Conservation (phyloP, 2,113 vertebrate species). For the Suricata suricatta region DNA sequence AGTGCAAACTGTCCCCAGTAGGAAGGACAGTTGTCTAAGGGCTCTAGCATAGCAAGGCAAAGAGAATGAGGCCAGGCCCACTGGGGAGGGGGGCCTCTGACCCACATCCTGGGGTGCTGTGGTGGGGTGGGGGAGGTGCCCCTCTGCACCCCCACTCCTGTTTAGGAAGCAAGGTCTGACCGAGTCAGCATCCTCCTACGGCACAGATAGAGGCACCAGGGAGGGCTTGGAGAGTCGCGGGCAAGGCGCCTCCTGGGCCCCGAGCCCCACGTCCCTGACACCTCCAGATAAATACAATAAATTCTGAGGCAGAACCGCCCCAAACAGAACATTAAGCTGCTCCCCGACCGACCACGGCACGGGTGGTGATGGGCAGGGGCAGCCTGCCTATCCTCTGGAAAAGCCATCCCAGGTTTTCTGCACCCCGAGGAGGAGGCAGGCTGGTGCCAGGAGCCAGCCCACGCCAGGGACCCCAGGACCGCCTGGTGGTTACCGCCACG, state of each 20-base stretch:
- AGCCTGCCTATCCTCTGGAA: constrained; percentile 54
- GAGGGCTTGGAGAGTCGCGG: fast-evolving
- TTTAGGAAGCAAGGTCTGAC: neutral
- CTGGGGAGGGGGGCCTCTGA: neutral
- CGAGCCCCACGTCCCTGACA: constrained; percentile 37
- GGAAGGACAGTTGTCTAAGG: neutral
- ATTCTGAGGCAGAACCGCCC: constrained; percentile 34
- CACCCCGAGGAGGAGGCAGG: neutral
- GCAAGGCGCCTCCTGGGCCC: constrained; percentile 51
- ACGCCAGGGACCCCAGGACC: neutral
- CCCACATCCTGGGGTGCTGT: neutral
- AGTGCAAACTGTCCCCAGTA: neutral
- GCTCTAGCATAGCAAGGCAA: neutral
- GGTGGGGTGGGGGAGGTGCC: neutral
- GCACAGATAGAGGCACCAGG: neutral
- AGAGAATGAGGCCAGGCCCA: neutral
- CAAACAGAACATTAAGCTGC: constrained; percentile 28
- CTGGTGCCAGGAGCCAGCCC: neutral
- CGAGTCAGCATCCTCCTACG: fast-evolving
- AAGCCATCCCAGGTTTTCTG: constrained; percentile 44
- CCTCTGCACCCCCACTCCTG: fast-evolving
- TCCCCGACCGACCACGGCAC: neutral
- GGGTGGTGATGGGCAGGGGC: constrained; percentile 48
- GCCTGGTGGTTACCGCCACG: neutral
- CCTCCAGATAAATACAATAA: constrained; percentile 66